A percentile compares a stretch with the other conserved stretches of the same genome.
Evolutionary conservation across 2,797 vertebrate genomes (phyloP).

Genomic region (Macroramphosus scolopax): DNA sequence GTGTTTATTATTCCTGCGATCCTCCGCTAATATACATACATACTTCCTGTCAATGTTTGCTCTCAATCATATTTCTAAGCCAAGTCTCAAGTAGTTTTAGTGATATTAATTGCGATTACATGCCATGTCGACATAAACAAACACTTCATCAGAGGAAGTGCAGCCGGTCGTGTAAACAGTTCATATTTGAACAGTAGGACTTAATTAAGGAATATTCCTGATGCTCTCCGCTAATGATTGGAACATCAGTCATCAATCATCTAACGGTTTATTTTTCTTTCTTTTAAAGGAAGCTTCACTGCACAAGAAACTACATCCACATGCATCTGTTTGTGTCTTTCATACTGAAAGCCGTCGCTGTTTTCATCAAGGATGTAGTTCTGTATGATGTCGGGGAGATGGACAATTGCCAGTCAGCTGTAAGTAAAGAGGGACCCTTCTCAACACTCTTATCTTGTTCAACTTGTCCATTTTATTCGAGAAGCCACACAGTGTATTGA

Average conservation of each 20-base stretch:
- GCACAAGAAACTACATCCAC: conserved; percentile 96
- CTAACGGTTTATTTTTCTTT: conserved; percentile 1
- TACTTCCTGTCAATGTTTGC: conserved; percentile 11
- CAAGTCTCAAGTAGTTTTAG: conserved; percentile 7
- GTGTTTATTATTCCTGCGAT: too few species aligned
- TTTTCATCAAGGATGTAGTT: conserved; percentile 91
- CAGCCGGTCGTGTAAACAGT: too few species aligned
- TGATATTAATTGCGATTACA: neutral
- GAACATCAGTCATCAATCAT: neutral
- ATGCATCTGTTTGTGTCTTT: conserved; percentile 95
- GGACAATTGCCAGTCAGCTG: conserved; percentile 81
- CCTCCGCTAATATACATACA: conserved; percentile 7
- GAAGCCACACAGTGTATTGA: neutral
- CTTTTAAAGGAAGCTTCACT: conserved; percentile 89
- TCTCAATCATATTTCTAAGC: conserved; percentile 7
- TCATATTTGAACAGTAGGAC: neutral
- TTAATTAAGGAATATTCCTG: neutral
- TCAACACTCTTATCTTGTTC: neutral
- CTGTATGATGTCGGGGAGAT: conserved; percentile 81
- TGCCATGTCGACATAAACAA: conserved; percentile 3
- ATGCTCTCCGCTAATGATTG: neutral
- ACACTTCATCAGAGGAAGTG: neutral
- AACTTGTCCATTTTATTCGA: conserved; percentile 5
- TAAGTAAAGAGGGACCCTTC: conserved; percentile 70
- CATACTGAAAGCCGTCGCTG: conserved; percentile 88